A percentile compares a stretch with the other conserved stretches of the same genome.
Conservation (phyloP, 1,140 invertebrate species). For the Drosophila arizonae region DNA sequence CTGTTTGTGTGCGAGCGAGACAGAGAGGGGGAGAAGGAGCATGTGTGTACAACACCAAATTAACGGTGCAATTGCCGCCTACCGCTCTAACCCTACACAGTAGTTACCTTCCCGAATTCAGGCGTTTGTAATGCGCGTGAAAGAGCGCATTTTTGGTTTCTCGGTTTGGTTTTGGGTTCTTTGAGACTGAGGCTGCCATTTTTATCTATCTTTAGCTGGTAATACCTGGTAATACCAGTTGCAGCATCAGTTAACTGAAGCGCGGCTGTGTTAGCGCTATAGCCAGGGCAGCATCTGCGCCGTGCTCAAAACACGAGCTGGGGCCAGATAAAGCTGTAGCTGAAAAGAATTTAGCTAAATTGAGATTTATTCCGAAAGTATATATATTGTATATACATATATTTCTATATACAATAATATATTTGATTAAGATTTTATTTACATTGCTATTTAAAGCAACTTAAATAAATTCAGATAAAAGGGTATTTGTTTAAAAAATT, state of each 20-base stretch:
- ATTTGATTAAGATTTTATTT: too few relatives aligned
- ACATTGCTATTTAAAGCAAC: too few relatives aligned
- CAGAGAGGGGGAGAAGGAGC: conserved; percentile 2
- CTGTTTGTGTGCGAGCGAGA: conserved; percentile 3
- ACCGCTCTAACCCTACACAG: conserved; percentile 28
- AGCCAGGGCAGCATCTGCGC: not conserved
- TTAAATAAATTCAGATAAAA: too few relatives aligned
- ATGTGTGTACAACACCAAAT: conserved; percentile 52
- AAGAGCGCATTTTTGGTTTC: conserved; percentile 62
- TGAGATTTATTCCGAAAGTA: not conserved
- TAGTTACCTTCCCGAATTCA: not conserved
- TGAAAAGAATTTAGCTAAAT: not conserved
- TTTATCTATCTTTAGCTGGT: conserved; percentile 10
- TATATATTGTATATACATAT: too few relatives aligned
- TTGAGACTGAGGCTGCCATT: conserved; percentile 52
- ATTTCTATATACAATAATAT: too few relatives aligned
- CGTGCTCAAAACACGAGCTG: not conserved
- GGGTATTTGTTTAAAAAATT: too few relatives aligned
- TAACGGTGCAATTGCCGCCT: conserved; percentile 54
- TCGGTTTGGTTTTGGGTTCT: conserved; percentile 32
- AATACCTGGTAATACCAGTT: conserved; percentile 4
- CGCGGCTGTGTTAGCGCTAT: not conserved
- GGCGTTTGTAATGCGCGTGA: conserved; percentile 36
- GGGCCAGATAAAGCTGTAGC: not conserved
- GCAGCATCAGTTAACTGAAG: conserved; percentile 1